Percentiles rank a stretch among this genome's conserved stretches.
phyloP scores from a whole-genome alignment of 1,140 invertebrate genomes.

The Pogonomyrmex barbatus region DNA sequence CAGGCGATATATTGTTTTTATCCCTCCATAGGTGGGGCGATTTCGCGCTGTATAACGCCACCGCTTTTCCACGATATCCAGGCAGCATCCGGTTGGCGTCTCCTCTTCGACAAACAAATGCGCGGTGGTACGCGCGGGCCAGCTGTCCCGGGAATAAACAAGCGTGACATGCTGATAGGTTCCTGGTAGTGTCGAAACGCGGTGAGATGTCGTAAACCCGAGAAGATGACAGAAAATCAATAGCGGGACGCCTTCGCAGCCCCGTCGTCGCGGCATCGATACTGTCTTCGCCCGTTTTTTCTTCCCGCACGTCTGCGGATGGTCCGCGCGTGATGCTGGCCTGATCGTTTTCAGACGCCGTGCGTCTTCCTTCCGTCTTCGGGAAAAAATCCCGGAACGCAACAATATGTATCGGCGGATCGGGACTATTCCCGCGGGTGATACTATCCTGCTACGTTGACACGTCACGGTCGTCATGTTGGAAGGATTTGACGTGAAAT shows the following conservation, averaged over 20 bases:
- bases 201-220: constrained; percentile 85
- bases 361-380: constrained; percentile 67
- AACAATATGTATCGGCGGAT: constrained; percentile 79
- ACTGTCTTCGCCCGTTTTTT: constrained; percentile 65
- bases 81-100: constrained; percentile 57
- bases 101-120: constrained; percentile 59
- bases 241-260: constrained; percentile 75
- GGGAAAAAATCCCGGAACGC: constrained; percentile 68
- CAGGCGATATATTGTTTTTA: not conserved
- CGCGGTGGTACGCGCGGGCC: constrained; percentile 35
- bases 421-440: constrained; percentile 67
- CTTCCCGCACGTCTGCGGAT: constrained; percentile 17
- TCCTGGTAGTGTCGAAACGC: constrained; percentile 84
- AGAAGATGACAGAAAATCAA: constrained; percentile 86
- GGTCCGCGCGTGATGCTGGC: constrained; percentile 76
- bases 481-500: constrained; percentile 67
- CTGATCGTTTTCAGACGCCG: constrained; percentile 83
- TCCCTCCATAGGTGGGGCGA: not conserved
- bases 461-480: constrained; percentile 78
- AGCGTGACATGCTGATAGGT: constrained; percentile 79
- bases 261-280: not conserved
- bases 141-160: constrained; percentile 65
- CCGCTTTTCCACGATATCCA: constrained; percentile 69
- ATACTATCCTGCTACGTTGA: constrained; percentile 83
- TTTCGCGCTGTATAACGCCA: constrained; percentile 14